Evolutionary conservation across 2,888 invertebrate species (phyloP), one percentile per base, ranked within the genome.

Genomic region (Fissipunctia ypsillon): DNA sequence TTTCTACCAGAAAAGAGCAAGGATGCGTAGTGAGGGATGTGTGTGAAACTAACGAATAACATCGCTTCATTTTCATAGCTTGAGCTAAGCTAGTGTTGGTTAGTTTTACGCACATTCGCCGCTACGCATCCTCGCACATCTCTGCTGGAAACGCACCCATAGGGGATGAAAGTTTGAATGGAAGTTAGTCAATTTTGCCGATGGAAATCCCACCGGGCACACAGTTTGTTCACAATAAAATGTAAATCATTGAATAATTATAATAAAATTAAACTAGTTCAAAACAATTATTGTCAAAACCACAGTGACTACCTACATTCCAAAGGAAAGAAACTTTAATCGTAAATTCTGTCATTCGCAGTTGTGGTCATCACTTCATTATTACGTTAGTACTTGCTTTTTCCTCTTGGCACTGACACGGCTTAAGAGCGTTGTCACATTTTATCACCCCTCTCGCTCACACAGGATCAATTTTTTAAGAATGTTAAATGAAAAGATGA

Each of bases 171-270:
- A 12, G 12, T 43, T 22, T 28, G 12, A 41, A 41, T 61, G 12
- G 19, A 12, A 61, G 2, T 28, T 38, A 12, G 9, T 25, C 0
- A 25, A 28, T 19, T 41, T 61, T 41, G 10, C 4, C 14, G 22
- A 22, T 14, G 6, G 28, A 4, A 28, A 14, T 0, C 4, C 14
- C 22, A 60, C 41, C 5, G 10, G 38, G 7, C 22, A 25, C 19
- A 19, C 3, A 25, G 19, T 19, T 41, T 43, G 9, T 48, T 57
- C 28, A 19, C n/a, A 38, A 9, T 31, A 38, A 6, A 48, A 48
- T 22, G 56, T 69, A 48, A 78, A 73, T 5, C 31, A 41, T 25
- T 16, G 0, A 78, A 48, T n/a, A 69, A 31, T 45, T 43, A 10
- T 5, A 28, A 38, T n/a, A 19, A n/a, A 41, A 16, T 35, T 7